phyloP scores from a whole-genome alignment of 2,113 vertebrate genomes.

The Psophia crepitans region DNA sequence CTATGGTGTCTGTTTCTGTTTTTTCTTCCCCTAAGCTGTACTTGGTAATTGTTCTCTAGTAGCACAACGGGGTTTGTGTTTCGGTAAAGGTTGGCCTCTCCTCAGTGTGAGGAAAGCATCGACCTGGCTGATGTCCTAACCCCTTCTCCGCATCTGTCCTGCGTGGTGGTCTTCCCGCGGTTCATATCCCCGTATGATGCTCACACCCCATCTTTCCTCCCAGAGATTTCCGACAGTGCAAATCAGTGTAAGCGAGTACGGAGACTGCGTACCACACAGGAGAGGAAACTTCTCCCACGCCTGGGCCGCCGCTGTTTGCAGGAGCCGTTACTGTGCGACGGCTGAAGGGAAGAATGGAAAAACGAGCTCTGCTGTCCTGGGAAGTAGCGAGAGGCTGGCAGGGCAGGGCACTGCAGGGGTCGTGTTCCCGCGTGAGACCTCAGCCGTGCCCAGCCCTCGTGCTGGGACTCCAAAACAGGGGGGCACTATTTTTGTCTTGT shows the following conservation, averaged over 20 bases:
- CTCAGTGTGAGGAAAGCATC: background rate
- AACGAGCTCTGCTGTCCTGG: background rate
- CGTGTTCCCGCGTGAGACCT: background rate
- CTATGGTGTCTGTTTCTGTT: background rate
- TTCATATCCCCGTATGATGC: too few relatives aligned
- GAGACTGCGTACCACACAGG: background rate
- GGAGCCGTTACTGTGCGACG: rapidly evolving
- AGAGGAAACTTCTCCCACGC: rapidly evolving
- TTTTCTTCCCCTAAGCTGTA: background rate
- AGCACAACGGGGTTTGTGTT: background rate
- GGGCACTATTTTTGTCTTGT: background rate
- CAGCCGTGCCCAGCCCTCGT: rapidly evolving
- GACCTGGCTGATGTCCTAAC: background rate
- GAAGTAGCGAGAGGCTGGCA: rapidly evolving
- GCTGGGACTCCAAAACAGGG: too few relatives aligned
- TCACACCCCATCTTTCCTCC: background rate
- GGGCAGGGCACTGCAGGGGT: background rate
- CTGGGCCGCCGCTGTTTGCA: rapidly evolving
- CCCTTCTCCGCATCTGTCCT: background rate
- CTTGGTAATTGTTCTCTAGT: background rate
- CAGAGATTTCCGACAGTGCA: background rate
- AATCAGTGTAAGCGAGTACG: rapidly evolving
- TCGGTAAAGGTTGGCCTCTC: background rate
- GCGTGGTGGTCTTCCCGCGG: background rate
- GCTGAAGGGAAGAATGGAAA: background rate